Evolutionary conservation across 2,113 vertebrate species (phyloP).

Genomic region (Leptosomus discolor): DNA sequence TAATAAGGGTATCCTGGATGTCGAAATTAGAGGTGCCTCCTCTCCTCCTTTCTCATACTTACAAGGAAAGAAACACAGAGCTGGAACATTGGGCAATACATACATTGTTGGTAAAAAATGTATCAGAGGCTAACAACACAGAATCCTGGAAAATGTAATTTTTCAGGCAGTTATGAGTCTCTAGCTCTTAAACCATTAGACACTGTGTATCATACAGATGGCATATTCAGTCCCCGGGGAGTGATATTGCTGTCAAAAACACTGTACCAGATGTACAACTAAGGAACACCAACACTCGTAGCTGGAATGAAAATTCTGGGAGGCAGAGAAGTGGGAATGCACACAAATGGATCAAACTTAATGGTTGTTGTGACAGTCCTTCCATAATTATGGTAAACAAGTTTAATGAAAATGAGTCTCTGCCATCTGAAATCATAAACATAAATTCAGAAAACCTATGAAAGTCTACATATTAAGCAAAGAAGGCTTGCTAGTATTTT

Average conservation of each 20-base stretch:
- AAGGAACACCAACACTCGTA: constrained; percentile 17
- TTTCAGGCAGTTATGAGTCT: constrained; percentile 3
- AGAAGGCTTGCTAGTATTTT: no score
- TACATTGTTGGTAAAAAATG: background rate
- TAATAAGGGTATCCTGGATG: background rate
- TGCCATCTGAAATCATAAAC: constrained; percentile 14
- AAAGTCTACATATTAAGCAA: background rate
- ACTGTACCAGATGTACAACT: constrained; percentile 55
- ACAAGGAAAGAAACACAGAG: background rate
- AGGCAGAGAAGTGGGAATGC: background rate
- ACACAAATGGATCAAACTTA: constrained; percentile 27
- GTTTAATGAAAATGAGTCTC: background rate
- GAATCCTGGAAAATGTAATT: constrained; percentile 22
- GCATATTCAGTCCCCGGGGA: constrained; percentile 37
- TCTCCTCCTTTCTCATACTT: background rate
- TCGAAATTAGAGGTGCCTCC: background rate
- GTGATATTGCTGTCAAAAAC: constrained; percentile 59
- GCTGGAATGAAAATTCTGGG: constrained; percentile 41
- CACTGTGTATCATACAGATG: constrained; percentile 54
- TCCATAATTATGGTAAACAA: constrained; percentile 30
- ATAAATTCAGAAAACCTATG: background rate
- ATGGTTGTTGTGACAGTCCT: constrained; percentile 7
- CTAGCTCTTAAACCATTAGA: constrained; percentile 46
- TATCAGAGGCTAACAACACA: background rate
- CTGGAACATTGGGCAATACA: background rate